Percentiles rank a stretch among this genome's conserved stretches.
These are phyloP conservation scores for Cynopterus brachyotis DNA, from an alignment of 2,113 vertebrate species.

Conservation along the genomic window DNA sequence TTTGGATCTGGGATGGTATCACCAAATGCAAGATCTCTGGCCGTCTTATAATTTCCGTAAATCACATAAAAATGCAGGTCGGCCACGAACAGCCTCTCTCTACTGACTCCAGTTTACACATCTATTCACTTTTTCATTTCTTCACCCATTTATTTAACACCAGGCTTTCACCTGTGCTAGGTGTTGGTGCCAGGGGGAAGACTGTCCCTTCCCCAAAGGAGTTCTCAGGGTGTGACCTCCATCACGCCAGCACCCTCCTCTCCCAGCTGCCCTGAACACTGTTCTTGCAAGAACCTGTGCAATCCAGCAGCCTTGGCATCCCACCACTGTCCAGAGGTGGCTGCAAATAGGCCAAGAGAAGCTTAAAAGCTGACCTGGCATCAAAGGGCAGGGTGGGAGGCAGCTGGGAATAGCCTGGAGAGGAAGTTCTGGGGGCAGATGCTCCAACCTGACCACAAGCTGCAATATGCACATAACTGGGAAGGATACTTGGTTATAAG, in stretches of 20 bases:
- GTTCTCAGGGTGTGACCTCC: neutral
- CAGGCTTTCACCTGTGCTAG: neutral
- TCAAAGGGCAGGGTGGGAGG: neutral
- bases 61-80: neutral
- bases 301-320: neutral
- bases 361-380: neutral
- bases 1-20: neutral
- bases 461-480: neutral
- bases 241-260: neutral
- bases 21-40: neutral
- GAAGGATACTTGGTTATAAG: neutral
- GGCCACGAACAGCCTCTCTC: neutral
- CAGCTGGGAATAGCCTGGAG: neutral
- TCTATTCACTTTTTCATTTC: neutral
- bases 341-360: neutral
- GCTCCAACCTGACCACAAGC: neutral
- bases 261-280: neutral
- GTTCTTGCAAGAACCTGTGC: rapidly evolving
- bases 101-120: neutral
- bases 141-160: neutral
- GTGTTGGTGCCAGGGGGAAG: neutral
- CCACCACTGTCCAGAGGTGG: neutral
- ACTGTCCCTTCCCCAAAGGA: neutral
- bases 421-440: neutral
- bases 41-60: neutral